Evolutionary conservation across 2,113 vertebrate genomes (phyloP).

Genomic region (Apteryx owenii): DNA sequence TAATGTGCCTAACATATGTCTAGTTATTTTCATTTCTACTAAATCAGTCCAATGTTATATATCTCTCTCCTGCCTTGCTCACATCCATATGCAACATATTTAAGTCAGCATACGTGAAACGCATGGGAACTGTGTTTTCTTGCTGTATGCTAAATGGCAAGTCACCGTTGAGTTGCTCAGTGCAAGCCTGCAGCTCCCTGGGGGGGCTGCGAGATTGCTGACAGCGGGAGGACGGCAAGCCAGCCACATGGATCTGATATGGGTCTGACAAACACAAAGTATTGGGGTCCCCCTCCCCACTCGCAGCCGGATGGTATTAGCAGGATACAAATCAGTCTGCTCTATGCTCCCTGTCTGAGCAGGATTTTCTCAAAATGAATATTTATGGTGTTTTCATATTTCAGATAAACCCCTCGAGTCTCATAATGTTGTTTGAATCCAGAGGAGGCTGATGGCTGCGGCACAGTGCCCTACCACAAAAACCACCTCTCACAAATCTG

Average conservation of each 20-base stretch:
- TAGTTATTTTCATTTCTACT: slow-evolving; percentile 28
- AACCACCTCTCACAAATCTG: slow-evolving; percentile 20
- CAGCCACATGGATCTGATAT: background rate
- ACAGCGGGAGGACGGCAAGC: background rate
- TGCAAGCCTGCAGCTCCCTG: background rate
- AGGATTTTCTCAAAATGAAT: slow-evolving; percentile 50
- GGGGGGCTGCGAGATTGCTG: background rate
- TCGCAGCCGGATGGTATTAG: slow-evolving; percentile 21
- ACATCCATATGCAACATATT: background rate
- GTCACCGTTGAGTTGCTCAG: background rate
- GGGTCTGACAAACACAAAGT: background rate
- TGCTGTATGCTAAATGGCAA: background rate
- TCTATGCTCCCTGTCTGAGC: slow-evolving; percentile 4
- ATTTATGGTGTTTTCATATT: slow-evolving; percentile 62
- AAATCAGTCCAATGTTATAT: background rate
- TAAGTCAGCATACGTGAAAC: background rate
- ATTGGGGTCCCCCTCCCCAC: background rate
- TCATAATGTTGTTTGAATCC: slow-evolving; percentile 40
- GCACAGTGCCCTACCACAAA: slow-evolving; percentile 44
- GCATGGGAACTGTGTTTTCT: background rate
- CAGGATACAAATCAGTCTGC: slow-evolving; percentile 41
- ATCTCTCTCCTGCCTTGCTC: slow-evolving; percentile 20
- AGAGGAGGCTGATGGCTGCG: slow-evolving; percentile 33
- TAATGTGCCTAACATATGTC: slow-evolving; percentile 43
- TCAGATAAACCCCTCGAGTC: slow-evolving; percentile 38